Evolutionary conservation across 2,888 invertebrate genomes (phyloP), one percentile per base, ranked within the genome.

Genomic region (Ctena decussata): DNA sequence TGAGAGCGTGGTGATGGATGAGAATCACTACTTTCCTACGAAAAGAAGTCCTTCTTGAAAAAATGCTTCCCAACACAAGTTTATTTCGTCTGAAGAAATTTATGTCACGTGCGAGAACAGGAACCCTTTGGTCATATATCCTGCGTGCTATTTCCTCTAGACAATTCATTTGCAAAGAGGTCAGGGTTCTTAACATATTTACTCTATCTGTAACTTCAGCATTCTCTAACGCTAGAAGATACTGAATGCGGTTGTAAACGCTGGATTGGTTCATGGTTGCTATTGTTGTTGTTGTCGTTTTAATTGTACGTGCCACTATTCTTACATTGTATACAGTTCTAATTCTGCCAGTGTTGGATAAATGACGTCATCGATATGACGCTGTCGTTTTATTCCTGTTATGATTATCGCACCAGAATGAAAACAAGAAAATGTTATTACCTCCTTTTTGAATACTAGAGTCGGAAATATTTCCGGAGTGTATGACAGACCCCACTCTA

Each of bases 381-480:
- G 1, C 8, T n/a, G 1, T 3, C 21, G 12, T 35, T 71, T 79
- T n/a, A 84, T 80, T 30, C 84, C 84, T 11, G 84, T 84, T 0
- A 84, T 53, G 1, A 84, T 30, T 49, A 80, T 84, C n/a, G n/a
- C n/a, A 30, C 84, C 80, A 15, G 27, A 76, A 32, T 71, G 60
- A 44, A 83, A 79, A 83, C 79, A 79, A 53, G 75, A 30, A 27
- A 83, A 75, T 15, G n/a, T 70, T 3, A 76, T 30, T 27, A 69
- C 46, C 0, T 70, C 49, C 3, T 1, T 27, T 46, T 76, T 71
- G 76, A 83, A 46, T 37, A 60, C 65, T 0, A 53, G 37, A 15
- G 46, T 5, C 8, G 83, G 75, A 76, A 83, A 83, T 0, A 79
- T 30, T 35, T 83, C 79, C n/a, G 83, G 83, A 46, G 75, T 75